A percentile compares a stretch with the other conserved stretches of the same genome.
Conservation (phyloP, 2,888 invertebrate species). For the Pardosa pseudoannulata region DNA sequence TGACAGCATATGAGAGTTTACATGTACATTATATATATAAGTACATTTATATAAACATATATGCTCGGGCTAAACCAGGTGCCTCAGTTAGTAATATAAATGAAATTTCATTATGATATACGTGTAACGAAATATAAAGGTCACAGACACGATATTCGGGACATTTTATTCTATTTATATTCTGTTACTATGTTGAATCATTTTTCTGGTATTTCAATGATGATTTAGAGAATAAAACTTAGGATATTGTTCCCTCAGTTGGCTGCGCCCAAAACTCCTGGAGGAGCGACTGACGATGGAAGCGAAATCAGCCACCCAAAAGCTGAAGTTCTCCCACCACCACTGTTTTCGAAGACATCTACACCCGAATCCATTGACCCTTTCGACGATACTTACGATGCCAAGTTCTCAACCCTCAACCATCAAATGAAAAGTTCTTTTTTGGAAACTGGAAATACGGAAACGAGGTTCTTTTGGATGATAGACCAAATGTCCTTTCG, state of each 20-base stretch:
- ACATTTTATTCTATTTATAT: no score
- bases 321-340: slow-evolving; percentile 33
- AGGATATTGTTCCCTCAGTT: slow-evolving; percentile 48
- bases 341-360: slow-evolving; percentile 49
- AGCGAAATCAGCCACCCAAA: slow-evolving; percentile 39
- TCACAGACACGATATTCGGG: no score
- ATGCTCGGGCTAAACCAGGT: no score
- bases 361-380: slow-evolving; percentile 45
- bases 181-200: no score
- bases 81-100: no score
- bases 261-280: slow-evolving; percentile 44
- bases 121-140: no score
- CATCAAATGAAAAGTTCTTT: slow-evolving; percentile 56
- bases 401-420: slow-evolving; percentile 48
- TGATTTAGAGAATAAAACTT: not conserved
- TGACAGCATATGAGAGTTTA: no score
- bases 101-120: no score
- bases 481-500: slow-evolving; percentile 79
- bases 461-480: slow-evolving; percentile 57
- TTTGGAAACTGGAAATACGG: slow-evolving; percentile 50
- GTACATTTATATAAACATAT: no score
- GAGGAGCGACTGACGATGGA: slow-evolving; percentile 37
- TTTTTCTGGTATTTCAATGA: no score
- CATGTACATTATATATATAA: no score
- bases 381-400: slow-evolving; percentile 48